Evolutionary conservation across 2,797 vertebrate genomes (phyloP).

Genomic region (Cygnus olor): DNA sequence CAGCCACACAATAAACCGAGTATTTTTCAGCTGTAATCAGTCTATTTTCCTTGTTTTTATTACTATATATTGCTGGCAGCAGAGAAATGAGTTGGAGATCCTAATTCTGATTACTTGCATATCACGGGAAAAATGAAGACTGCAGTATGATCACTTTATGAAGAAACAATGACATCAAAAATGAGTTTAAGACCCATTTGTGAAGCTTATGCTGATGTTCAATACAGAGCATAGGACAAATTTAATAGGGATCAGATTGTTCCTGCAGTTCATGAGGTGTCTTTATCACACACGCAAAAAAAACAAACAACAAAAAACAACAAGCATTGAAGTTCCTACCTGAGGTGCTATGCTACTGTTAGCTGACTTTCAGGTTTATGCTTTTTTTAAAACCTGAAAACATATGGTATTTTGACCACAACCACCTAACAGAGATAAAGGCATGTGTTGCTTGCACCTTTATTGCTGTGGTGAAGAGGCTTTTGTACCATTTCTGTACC

Average conservation of each 20-base stretch:
- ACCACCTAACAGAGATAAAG: not conserved
- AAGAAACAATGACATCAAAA: not conserved
- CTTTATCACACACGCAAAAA: not conserved
- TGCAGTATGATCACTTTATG: not conserved
- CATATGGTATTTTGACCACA: not conserved
- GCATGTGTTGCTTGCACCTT: not conserved
- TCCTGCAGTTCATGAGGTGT: not conserved
- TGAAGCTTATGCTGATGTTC: not conserved
- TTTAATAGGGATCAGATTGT: not conserved
- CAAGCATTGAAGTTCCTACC: not conserved
- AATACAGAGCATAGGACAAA: not conserved
- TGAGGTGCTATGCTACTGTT: not conserved
- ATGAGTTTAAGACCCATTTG: not conserved
- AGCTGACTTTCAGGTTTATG: not conserved
- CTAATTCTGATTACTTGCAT: not conserved
- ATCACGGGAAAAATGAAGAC: not conserved
- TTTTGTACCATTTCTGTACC: not conserved
- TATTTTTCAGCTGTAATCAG: slow-evolving; percentile 21
- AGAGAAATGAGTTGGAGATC: not conserved
- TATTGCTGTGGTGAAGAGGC: not conserved
- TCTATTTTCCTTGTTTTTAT: not conserved
- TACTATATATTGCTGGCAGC: not conserved
- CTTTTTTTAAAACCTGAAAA: not conserved
- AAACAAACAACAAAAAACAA: not conserved
- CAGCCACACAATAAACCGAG: not conserved